phyloP scores from a whole-genome alignment of 2,797 vertebrate genomes.

The Cryptoprocta ferox region DNA sequence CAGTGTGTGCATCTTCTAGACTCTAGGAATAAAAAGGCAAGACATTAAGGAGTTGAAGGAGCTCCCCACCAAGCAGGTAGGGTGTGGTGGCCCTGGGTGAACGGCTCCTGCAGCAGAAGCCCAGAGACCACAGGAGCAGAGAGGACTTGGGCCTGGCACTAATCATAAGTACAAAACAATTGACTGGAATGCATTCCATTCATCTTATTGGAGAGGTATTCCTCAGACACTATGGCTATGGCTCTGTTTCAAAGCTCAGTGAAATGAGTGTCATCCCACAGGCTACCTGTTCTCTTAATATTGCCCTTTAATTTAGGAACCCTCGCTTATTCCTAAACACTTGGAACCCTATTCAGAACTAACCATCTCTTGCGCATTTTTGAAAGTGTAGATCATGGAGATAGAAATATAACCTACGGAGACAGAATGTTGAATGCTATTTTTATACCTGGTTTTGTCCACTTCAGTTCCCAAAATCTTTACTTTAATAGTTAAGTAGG shows the following conservation, averaged over 20 bases:
- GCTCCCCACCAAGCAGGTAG: too few species aligned
- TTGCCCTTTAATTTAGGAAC: background rate
- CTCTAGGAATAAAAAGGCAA: background rate
- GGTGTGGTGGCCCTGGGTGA: background rate
- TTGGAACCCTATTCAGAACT: background rate
- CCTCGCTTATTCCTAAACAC: background rate
- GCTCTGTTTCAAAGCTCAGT: background rate
- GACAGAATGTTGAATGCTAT: background rate
- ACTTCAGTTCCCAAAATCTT: background rate
- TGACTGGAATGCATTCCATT: fast-evolving
- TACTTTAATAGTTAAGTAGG: background rate
- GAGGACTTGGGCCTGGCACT: fast-evolving
- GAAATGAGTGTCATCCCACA: background rate
- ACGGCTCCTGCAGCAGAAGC: too few species aligned
- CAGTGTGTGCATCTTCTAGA: background rate
- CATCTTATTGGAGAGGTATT: background rate
- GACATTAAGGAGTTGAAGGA: fast-evolving
- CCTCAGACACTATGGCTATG: background rate
- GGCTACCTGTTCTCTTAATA: background rate
- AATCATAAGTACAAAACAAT: background rate
- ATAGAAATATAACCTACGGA: background rate
- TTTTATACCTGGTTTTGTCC: background rate
- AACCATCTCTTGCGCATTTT: background rate
- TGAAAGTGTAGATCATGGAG: background rate
- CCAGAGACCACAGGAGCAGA: background rate